Base-by-base conservation (phyloP, 2,888 invertebrate species). In the Watsonalla binaria region DNA sequence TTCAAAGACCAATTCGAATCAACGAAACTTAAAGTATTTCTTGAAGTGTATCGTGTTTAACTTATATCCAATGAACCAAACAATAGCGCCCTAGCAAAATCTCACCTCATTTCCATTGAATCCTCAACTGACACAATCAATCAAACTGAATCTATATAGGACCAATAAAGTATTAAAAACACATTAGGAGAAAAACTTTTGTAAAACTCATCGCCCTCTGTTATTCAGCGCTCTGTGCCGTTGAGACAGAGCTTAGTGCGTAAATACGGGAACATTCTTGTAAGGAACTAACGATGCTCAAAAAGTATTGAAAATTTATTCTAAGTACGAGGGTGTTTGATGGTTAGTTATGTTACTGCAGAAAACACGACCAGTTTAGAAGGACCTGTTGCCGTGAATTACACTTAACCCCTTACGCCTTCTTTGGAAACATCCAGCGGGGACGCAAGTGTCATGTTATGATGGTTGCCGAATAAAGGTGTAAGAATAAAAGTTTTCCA, bases 241-340 rank as follows among this genome's bases (percentile, higher is more conserved):
- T 49, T 55, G 51, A 65, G 70, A 74, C 73, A 76, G 9, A 74
- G 71, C 74, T 69, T 66, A 68, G 69, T 70, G 72, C 75, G 77
- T 81, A 78, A 76, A 78, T 71, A 76, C 69, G 60, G 64, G 65
- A 72, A 75, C 76, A 74, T 81, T 77, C 78, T 76, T 82, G 80
- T 83, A 80, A 68, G 79, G 82, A 86, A 87, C 83, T 85, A 89
- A 89, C 87, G 87, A 82, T 66, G 72, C 79, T 76, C 74, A 74
- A 67, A 69, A 71, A 75, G 83, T 86, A 88, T 90, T 86, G 89
- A 86, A 90, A 88, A 90, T 90, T 89, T 90, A 90, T 90, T 86
- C 87, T 82, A 80, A 86, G 83, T 84, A 87, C 84, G 80, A 71
- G 70, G 79, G 75, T 70, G 79, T 77, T 78, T 82, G 81, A 84